Evolutionary conservation across 2,888 invertebrate species (phyloP), one percentile per base, ranked within the genome.

Genomic region (Drosophila mulleri): DNA sequence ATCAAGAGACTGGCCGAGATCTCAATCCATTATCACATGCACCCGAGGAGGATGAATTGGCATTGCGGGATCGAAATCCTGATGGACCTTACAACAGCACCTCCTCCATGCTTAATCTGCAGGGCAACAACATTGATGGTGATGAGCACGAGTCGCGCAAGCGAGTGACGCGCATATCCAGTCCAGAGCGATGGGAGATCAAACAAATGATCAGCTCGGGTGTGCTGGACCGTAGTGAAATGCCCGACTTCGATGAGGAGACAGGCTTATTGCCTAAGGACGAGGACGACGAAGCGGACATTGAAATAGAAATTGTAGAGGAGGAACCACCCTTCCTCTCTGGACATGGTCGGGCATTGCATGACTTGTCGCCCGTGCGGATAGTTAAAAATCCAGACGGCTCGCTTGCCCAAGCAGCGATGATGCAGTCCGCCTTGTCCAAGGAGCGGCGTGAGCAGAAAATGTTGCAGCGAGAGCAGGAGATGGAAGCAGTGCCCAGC

Each of bases 351-450:
- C 94, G 98, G 75, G 97, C 98, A 0, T 93, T 98, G 0, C 97
- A 98, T 78, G 98, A 99, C 91, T 94, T 99, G 4, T 98, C 98
- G 66, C 99, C 99, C 0, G 98, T 98, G 3, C 94, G 96, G 78
- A 99, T 99, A 78, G 98, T 99, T 0, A 99, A 99, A 94, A 99
- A 99, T 94, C 99, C 99, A 0, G 99, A 99, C 92, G 99, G 99
- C 0, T 99, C 99, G 0, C 93, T 99, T 26, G 99, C 99, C 0
- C 99, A 99, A 93, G 98, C 99, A 0, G 99, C 99, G 0, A 98
- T 99, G 98, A 99, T 98, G 98, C 99, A 99, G 93, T 98, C 97
- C 14, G 99, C 99, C 0, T 92, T 99, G 48, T 97, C 99, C 0
- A 99, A 99, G 91, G 99, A 99, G 92, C 94, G 99, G 59, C 94